Evolutionary conservation across 2,113 vertebrate species (phyloP).

Genomic region (Rhinolophus sinicus): DNA sequence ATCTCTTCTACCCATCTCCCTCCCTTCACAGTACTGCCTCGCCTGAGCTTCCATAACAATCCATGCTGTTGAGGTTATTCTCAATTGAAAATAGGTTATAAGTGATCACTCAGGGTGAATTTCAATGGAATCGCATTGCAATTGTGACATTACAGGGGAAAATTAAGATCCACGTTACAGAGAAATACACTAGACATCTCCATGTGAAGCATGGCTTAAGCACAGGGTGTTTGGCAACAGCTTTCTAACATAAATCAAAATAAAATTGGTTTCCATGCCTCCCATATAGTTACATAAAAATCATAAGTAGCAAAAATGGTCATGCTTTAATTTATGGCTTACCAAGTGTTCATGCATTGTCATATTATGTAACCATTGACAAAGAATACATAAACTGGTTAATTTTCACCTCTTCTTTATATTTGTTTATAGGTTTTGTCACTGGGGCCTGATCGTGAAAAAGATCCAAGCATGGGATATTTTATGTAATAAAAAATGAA

Average conservation of each 20-base stretch:
- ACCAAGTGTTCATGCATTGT: slow-evolving; percentile 41
- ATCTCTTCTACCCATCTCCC: background rate
- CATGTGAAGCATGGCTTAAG: slow-evolving; percentile 45
- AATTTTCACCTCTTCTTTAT: slow-evolving; percentile 33
- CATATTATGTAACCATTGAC: slow-evolving; percentile 64
- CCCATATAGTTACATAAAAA: slow-evolving; percentile 67
- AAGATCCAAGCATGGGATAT: background rate
- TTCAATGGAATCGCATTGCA: background rate
- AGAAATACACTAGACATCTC: background rate
- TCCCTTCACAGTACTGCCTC: background rate
- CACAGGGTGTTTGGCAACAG: slow-evolving; percentile 48
- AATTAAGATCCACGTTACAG: background rate
- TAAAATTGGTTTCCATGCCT: slow-evolving; percentile 72
- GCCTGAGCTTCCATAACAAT: background rate
- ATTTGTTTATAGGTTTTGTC: slow-evolving; percentile 47
- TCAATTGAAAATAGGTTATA: background rate
- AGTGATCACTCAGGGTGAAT: background rate
- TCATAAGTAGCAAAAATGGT: slow-evolving; percentile 42
- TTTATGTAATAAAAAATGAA: slow-evolving; percentile 23
- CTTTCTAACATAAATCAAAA: slow-evolving; percentile 64
- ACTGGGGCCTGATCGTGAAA: background rate
- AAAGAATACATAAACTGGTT: slow-evolving; percentile 31
- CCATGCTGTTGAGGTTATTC: background rate
- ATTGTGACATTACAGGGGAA: background rate
- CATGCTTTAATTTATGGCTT: slow-evolving; percentile 57